Conservation (phyloP, 1,140 invertebrate genomes). For the Atta colombica region DNA sequence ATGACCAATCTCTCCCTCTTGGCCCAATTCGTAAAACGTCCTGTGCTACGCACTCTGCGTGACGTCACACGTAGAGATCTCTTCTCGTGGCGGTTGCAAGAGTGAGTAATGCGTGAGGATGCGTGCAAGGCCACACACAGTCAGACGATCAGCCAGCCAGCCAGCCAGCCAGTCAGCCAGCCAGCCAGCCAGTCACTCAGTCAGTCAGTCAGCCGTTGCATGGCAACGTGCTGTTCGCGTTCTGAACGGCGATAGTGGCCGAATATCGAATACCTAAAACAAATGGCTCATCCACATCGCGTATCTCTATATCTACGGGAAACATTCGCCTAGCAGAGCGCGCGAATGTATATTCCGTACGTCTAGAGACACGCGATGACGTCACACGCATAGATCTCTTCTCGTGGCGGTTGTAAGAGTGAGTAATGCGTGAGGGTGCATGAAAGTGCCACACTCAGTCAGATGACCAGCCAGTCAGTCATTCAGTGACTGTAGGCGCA, state of each 20-base stretch:
- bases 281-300: constrained; percentile 20
- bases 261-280: constrained; percentile 42
- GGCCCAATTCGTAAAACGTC: constrained; percentile 81
- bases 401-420: constrained; percentile 48
- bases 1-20: constrained; percentile 81
- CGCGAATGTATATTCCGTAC: not conserved
- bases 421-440: constrained; percentile 72
- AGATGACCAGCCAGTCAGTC: not conserved
- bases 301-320: not conserved
- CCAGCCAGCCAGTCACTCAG: constrained; percentile 38
- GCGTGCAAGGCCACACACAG: constrained; percentile 72
- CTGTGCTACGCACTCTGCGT: constrained; percentile 72
- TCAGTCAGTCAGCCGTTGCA: constrained; percentile 26
- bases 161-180: constrained; percentile 32
- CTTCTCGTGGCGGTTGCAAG: constrained; percentile 45
- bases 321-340: not conserved
- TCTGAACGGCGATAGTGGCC: constrained; percentile 20
- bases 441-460: constrained; percentile 69
- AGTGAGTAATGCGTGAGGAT: constrained; percentile 73
- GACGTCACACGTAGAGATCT: constrained; percentile 70
- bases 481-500: not conserved
- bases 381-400: constrained; percentile 67
- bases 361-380: constrained; percentile 41
- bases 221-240: constrained; percentile 33
- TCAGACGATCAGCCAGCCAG: constrained; percentile 19